Percentiles rank a stretch among this genome's conserved stretches.
Conservation (phyloP, 2,888 invertebrate species). For the Brachylomia viminalis region DNA sequence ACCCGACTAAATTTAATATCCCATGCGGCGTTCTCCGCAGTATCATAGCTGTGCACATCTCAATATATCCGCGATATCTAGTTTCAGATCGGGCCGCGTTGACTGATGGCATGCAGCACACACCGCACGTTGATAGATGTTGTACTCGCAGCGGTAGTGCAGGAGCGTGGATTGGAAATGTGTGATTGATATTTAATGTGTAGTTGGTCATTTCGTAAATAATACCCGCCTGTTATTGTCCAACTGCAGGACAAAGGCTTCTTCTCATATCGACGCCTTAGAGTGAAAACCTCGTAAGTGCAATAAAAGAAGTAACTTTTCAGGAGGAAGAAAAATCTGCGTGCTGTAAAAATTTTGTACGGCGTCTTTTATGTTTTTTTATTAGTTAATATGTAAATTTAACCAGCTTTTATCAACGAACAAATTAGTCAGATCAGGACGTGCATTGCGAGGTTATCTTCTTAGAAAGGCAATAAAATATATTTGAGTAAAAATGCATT, state of each 20-base stretch:
- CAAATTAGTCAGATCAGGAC: too few species aligned
- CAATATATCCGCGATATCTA: conserved; percentile 61
- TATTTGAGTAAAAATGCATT: too few species aligned
- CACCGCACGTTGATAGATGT: conserved; percentile 71
- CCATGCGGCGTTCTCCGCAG: conserved; percentile 16
- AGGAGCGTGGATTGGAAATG: conserved; percentile 39
- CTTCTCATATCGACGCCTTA: too few species aligned
- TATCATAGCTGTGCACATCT: conserved; percentile 51
- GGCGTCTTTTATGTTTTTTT: too few species aligned
- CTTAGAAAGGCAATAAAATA: too few species aligned
- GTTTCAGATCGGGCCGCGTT: conserved; percentile 66
- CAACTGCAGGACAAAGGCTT: not conserved
- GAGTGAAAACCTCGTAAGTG: too few species aligned
- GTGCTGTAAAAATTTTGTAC: too few species aligned
- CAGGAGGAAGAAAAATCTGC: too few species aligned
- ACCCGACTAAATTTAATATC: conserved; percentile 34
- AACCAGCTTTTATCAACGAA: too few species aligned
- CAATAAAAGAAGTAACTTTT: too few species aligned
- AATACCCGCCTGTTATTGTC: not conserved
- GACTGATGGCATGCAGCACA: conserved; percentile 74
- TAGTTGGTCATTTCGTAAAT: not conserved
- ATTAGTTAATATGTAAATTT: too few species aligned
- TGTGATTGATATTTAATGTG: conserved; percentile 2
- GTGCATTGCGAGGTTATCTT: too few species aligned
- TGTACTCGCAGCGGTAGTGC: conserved; percentile 44